Evolutionary conservation across 2,797 vertebrate species (phyloP).

Genomic region (Huso huso): DNA sequence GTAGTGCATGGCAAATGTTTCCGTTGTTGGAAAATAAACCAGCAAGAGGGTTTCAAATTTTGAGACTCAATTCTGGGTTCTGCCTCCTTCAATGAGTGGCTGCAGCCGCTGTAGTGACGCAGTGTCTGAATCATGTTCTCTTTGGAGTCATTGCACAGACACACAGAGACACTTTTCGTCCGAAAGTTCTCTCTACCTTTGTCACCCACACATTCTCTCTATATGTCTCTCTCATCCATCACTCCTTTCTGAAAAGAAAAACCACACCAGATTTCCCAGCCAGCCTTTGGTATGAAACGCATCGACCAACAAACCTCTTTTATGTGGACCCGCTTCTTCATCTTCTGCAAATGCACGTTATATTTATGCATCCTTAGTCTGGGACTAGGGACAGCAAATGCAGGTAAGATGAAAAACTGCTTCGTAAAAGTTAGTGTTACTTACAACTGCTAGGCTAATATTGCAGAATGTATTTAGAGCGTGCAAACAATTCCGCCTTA

Average conservation of each 20-base stretch:
- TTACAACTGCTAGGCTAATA: no score
- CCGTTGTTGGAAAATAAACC: not conserved
- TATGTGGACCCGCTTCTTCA: constrained; percentile 42
- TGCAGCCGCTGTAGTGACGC: constrained; percentile 41
- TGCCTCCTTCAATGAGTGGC: constrained; percentile 5
- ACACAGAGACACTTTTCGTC: constrained; percentile 32
- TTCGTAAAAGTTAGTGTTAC: constrained; percentile 15
- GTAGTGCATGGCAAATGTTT: no score
- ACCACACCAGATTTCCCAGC: constrained; percentile 16
- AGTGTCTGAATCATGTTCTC: constrained; percentile 50
- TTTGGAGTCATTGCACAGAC: constrained; percentile 28
- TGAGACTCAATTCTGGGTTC: no score
- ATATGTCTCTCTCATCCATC: constrained; percentile 24
- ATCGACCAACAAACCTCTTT: constrained; percentile 33
- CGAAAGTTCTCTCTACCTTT: constrained; percentile 6
- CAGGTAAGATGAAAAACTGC: constrained; percentile 45
- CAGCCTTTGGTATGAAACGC: constrained; percentile 50
- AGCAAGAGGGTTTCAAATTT: not conserved
- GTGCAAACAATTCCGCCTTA: no score
- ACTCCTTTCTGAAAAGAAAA: constrained; percentile 21
- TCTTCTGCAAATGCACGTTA: constrained; percentile 65
- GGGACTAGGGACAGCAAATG: constrained; percentile 46
- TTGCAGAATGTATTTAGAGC: no score
- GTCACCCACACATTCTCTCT: constrained; percentile 21
- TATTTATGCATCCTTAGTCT: constrained; percentile 62